Conservation (phyloP, 2,888 invertebrate genomes). For the Oscheius sp. region DNA sequence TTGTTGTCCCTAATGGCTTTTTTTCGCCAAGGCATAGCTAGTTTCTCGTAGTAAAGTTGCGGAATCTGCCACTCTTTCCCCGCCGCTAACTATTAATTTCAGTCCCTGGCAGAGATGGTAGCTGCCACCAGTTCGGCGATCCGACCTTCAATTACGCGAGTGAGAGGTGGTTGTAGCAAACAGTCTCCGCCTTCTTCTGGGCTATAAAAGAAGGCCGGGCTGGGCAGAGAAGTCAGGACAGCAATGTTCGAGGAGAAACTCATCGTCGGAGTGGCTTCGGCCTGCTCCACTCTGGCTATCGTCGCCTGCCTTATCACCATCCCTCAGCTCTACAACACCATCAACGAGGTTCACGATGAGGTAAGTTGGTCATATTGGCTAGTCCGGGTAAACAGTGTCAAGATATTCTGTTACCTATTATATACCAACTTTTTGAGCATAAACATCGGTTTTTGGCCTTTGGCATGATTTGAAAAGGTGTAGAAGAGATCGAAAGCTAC, state of each 20-base stretch:
- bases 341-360: constrained; percentile 65
- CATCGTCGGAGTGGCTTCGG: constrained; percentile 55
- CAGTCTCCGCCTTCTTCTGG: constrained; percentile 16
- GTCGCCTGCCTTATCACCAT: constrained; percentile 65
- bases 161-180: neutral
- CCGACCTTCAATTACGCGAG: constrained; percentile 16
- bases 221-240: constrained; percentile 26
- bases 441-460: too few relatives aligned
- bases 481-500: neutral
- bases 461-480: neutral
- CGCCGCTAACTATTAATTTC: constrained; percentile 14
- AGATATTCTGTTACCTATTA: too few relatives aligned
- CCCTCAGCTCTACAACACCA: constrained; percentile 67
- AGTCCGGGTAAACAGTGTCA: too few relatives aligned
- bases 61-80: neutral
- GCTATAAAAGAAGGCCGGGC: constrained; percentile 38
- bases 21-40: neutral
- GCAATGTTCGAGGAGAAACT: constrained; percentile 62
- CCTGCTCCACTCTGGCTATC: constrained; percentile 55
- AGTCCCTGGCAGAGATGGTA: constrained; percentile 14
- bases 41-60: constrained; percentile 20
- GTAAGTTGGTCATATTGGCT: constrained; percentile 3
- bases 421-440: too few relatives aligned
- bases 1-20: too few relatives aligned
- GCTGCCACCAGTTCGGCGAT: neutral